These are phyloP conservation scores for Peromyscus maniculatus DNA, from an alignment of 2,113 vertebrate species.

Conservation along the genomic window DNA sequence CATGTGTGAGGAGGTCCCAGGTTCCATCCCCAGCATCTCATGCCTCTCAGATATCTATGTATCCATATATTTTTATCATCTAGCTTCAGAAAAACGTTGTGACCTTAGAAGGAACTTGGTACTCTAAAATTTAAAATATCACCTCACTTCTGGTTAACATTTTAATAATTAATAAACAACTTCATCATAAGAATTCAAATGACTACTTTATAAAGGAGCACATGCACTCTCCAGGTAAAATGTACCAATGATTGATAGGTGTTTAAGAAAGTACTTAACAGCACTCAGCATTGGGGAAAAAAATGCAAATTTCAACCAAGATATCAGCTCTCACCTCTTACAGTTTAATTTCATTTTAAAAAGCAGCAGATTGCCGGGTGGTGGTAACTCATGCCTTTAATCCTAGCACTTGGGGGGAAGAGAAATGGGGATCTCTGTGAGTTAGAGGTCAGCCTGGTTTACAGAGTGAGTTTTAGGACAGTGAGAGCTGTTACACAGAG, in stretches of 20 bases:
- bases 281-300: neutral
- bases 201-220: neutral
- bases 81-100: constrained; percentile 36
- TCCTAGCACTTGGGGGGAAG: no score
- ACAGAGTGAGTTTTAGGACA: no score
- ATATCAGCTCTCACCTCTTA: no score
- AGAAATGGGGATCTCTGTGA: no score
- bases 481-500: no score
- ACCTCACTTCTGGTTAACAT: neutral
- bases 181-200: neutral
- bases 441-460: no score
- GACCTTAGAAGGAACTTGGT: neutral
- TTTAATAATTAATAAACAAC: constrained; percentile 42
- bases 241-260: no score
- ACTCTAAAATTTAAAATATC: neutral
- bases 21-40: neutral
- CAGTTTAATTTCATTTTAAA: neutral
- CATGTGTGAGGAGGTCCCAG: neutral
- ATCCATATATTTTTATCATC: neutral
- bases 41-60: neutral
- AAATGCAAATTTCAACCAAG: neutral
- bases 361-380: neutral
- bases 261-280: neutral
- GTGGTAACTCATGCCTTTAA: no score
- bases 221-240: neutral